phyloP scores from a whole-genome alignment of 2,888 invertebrate species.

The Empis stercorea region DNA sequence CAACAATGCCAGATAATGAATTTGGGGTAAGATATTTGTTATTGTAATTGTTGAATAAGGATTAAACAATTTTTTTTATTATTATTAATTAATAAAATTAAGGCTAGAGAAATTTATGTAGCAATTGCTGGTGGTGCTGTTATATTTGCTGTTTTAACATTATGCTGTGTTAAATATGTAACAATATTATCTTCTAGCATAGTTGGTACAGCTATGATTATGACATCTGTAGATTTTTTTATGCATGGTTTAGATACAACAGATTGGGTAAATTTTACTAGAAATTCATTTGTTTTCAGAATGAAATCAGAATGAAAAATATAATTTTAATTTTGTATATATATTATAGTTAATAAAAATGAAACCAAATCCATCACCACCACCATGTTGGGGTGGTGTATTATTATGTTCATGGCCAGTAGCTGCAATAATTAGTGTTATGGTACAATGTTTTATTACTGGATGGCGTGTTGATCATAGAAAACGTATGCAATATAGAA shows the following conservation, averaged over 20 bases:
- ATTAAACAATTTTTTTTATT: too few relatives aligned
- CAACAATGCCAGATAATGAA: slow-evolving; percentile 36
- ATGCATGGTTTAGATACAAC: slow-evolving; percentile 33
- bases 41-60: too few relatives aligned
- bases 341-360: slow-evolving; percentile 21
- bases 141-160: slow-evolving; percentile 33
- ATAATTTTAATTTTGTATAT: slow-evolving; percentile 18
- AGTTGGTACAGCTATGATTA: slow-evolving; percentile 35
- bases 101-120: slow-evolving; percentile 34
- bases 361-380: slow-evolving; percentile 34
- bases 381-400: slow-evolving; percentile 35
- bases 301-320: background rate
- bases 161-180: slow-evolving; percentile 34
- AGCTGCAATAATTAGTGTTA: slow-evolving; percentile 31
- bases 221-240: slow-evolving; percentile 33
- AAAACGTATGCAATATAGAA: slow-evolving; percentile 22
- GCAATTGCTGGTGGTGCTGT: slow-evolving; percentile 35
- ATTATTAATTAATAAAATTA: background rate
- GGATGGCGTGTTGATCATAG: slow-evolving; percentile 36
- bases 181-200: slow-evolving; percentile 35
- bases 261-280: slow-evolving; percentile 34
- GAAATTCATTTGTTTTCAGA: background rate
- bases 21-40: slow-evolving; percentile 28
- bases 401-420: slow-evolving; percentile 34
- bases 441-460: slow-evolving; percentile 36